Percentiles rank a stretch among this genome's conserved stretches.
Evolutionary conservation across 2,797 vertebrate species (phyloP).

Genomic region (Danionella dracula): DNA sequence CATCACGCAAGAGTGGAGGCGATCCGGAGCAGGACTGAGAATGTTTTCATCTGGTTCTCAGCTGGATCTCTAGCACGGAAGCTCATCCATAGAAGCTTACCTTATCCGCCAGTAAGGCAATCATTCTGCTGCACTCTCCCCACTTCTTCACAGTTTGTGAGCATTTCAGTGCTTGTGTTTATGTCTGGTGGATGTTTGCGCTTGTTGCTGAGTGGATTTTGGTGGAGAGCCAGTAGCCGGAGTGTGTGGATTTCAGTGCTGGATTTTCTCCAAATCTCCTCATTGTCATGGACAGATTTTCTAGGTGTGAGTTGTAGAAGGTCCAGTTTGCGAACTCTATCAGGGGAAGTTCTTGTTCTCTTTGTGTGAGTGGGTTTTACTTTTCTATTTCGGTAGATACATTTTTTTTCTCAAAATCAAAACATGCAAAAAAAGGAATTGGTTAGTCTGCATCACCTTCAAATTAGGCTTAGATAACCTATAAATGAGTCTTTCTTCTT

Average conservation of each 20-base stretch:
- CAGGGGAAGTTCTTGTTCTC: too few relatives aligned
- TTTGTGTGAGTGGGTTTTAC: too few relatives aligned
- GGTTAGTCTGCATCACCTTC: too few relatives aligned
- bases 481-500: too few relatives aligned
- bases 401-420: too few relatives aligned
- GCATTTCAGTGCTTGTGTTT: neutral
- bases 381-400: too few relatives aligned
- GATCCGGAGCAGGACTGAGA: neutral
- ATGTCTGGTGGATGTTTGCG: slow-evolving; percentile 17
- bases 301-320: too few relatives aligned
- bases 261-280: too few relatives aligned
- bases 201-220: neutral
- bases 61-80: slow-evolving; percentile 12
- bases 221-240: neutral
- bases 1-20: neutral
- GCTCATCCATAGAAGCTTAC: neutral
- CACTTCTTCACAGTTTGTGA: slow-evolving; percentile 9
- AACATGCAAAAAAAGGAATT: too few relatives aligned
- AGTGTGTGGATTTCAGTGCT: neutral
- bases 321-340: too few relatives aligned
- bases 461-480: too few relatives aligned
- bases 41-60: slow-evolving; percentile 9
- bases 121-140: neutral
- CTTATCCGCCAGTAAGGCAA: neutral
- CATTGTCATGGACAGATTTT: neutral